These are phyloP conservation scores for Mus minutoides DNA, from an alignment of 2,797 vertebrate species.

Conservation along the genomic window DNA sequence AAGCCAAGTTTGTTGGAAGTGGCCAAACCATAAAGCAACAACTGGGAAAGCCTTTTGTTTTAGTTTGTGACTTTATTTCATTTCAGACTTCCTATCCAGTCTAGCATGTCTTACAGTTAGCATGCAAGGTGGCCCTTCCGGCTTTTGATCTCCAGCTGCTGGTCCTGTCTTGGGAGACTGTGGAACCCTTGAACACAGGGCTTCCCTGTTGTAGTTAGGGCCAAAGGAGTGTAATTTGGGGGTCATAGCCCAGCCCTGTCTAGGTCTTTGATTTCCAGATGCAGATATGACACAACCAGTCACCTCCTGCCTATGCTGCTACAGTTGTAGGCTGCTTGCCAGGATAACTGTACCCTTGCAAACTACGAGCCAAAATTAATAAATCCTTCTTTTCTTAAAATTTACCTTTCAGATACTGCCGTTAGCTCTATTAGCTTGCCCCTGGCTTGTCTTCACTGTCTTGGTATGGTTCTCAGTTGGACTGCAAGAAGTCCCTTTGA, in stretches of 20 bases:
- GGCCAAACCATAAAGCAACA: background rate
- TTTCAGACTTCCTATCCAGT: background rate
- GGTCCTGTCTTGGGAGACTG: background rate
- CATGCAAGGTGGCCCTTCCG: background rate
- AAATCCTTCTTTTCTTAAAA: background rate
- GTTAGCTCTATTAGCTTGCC: background rate
- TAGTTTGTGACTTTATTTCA: background rate
- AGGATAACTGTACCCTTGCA: background rate
- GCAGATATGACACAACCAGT: background rate
- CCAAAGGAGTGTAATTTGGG: background rate
- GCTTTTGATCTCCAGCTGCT: background rate
- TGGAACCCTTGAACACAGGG: background rate
- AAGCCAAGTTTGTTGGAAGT: background rate
- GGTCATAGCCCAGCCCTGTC: background rate
- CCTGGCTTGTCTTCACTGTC: background rate
- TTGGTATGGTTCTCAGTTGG: background rate
- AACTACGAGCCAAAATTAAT: background rate
- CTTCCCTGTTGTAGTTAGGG: background rate
- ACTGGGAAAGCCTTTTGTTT: background rate
- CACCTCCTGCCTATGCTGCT: background rate
- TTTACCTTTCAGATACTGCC: background rate
- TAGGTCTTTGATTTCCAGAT: background rate
- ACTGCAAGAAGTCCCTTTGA: background rate
- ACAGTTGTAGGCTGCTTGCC: background rate
- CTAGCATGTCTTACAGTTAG: background rate